A percentile compares a stretch with the other conserved stretches of the same genome.
Evolutionary conservation across 2,888 invertebrate genomes (phyloP).

Genomic region (Polydrusus cervinus): DNA sequence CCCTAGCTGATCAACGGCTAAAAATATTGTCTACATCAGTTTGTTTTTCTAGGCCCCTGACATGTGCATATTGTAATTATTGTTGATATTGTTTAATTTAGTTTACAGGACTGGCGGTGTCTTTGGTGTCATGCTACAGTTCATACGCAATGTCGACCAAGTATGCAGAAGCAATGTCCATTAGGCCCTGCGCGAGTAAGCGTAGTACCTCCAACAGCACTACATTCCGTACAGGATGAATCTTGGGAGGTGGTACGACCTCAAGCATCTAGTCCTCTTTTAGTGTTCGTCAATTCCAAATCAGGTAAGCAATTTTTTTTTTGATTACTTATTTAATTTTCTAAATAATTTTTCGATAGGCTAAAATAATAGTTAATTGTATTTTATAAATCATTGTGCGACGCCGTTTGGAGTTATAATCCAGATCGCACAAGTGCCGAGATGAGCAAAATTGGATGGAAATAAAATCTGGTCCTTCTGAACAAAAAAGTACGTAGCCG

Average conservation of each 20-base stretch:
- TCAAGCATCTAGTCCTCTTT: conserved; percentile 80
- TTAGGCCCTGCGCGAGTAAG: conserved; percentile 92
- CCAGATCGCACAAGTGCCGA: no score
- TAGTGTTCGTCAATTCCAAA: conserved; percentile 98
- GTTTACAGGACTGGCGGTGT: conserved; percentile 96
- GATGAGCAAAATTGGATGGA: no score
- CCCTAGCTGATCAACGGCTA: no score
- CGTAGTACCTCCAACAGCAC: conserved; percentile 93
- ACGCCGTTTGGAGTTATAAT: no score
- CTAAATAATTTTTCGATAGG: neutral
- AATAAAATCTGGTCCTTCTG: no score
- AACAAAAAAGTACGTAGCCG: no score
- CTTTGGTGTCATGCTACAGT: conserved; percentile 96
- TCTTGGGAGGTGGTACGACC: conserved; percentile 91
- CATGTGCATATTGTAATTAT: no score
- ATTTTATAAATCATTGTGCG: no score
- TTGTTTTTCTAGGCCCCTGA: no score
- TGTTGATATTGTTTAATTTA: conserved; percentile 63
- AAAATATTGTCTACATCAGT: no score
- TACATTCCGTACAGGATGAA: conserved; percentile 94
- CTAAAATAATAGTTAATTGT: no score
- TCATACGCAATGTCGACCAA: conserved; percentile 92
- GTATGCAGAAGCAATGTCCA: conserved; percentile 85
- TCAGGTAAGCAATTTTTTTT: conserved; percentile 74
- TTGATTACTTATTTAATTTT: neutral